Percentiles rank a stretch among this genome's conserved stretches.
Evolutionary conservation across 1,140 invertebrate genomes (phyloP).

Genomic region (Lepidurus apus): DNA sequence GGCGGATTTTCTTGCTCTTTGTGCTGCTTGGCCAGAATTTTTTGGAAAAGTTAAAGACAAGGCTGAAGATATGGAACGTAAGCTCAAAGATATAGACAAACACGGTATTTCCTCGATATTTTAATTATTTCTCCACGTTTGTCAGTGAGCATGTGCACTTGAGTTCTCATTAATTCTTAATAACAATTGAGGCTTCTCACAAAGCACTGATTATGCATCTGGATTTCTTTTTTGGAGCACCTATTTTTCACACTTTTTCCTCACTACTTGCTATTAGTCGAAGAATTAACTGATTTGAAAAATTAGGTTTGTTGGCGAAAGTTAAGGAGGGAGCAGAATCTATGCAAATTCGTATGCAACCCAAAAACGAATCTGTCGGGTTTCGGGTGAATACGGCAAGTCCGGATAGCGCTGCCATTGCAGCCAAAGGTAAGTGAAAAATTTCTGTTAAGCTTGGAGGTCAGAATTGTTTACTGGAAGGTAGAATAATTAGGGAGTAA

Average conservation of each 20-base stretch:
- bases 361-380: slow-evolving; percentile 65
- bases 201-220: slow-evolving; percentile 2
- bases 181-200: slow-evolving; percentile 12
- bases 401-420: background rate
- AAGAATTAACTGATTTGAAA: no score
- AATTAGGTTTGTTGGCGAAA: slow-evolving; percentile 79
- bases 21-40: slow-evolving; percentile 60
- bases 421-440: slow-evolving; percentile 8
- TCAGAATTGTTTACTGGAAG: background rate
- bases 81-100: slow-evolving; percentile 85
- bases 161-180: slow-evolving; percentile 22
- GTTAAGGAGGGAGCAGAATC: slow-evolving; percentile 94
- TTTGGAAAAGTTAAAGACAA: slow-evolving; percentile 88
- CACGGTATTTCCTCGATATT: slow-evolving; percentile 58
- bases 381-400: slow-evolving; percentile 39
- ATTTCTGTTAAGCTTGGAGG: background rate
- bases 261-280: no score
- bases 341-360: slow-evolving; percentile 87
- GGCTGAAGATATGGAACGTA: slow-evolving; percentile 80
- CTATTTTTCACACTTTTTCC: no score
- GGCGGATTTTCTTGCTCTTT: background rate
- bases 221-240: slow-evolving; percentile 26
- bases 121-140: background rate
- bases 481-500: background rate
- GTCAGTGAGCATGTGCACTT: background rate